Conservation (phyloP, 1,140 invertebrate genomes). For the Wiebesia pumilae region DNA sequence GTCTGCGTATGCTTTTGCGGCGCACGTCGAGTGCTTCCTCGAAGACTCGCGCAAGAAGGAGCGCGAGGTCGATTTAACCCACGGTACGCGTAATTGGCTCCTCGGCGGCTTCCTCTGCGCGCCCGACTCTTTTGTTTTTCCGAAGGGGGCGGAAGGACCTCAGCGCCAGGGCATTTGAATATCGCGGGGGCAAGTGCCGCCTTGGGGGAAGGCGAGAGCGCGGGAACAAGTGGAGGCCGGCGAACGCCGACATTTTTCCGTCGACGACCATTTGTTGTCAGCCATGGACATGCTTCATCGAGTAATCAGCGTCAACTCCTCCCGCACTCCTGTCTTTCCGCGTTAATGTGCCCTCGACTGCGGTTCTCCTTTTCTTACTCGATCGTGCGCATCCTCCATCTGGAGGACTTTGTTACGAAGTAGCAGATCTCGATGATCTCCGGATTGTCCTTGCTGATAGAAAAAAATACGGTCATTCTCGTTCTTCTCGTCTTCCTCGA, state of each 20-base stretch:
- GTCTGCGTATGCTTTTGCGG: background rate
- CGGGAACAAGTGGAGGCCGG: background rate
- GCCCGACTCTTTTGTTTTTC: background rate
- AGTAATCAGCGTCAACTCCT: too few relatives aligned
- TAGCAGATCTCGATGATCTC: too few relatives aligned
- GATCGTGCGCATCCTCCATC: too few relatives aligned
- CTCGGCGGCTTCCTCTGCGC: background rate
- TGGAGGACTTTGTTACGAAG: too few relatives aligned
- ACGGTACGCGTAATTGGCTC: slow-evolving; percentile 23
- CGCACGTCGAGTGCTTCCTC: background rate
- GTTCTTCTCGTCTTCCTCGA: background rate
- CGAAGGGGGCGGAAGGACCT: background rate
- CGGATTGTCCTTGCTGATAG: too few relatives aligned
- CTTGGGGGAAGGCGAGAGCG: background rate
- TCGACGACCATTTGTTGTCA: too few relatives aligned
- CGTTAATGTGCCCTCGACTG: too few relatives aligned
- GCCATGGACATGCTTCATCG: too few relatives aligned
- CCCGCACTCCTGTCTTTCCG: too few relatives aligned
- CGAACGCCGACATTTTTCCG: too few relatives aligned
- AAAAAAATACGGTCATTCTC: background rate
- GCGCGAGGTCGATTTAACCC: background rate
- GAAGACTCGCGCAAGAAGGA: background rate
- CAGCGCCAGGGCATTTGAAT: background rate
- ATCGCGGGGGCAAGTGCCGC: background rate
- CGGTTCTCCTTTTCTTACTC: too few relatives aligned